These are phyloP conservation scores for Eledone cirrhosa DNA, from an alignment of 2,888 invertebrate species.

Conservation along the genomic window DNA sequence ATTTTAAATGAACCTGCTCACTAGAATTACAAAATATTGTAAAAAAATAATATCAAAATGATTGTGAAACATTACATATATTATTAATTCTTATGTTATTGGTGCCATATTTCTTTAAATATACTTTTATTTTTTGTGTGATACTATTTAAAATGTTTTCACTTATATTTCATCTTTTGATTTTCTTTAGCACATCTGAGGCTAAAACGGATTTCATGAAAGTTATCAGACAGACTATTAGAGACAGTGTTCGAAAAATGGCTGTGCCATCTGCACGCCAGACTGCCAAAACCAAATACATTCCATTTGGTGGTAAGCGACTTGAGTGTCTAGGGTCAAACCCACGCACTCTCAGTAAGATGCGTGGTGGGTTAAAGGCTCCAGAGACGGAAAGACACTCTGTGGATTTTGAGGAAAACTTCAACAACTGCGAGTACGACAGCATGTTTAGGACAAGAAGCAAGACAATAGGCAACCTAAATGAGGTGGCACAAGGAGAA, in stretches of 20 bases:
- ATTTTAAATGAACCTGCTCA: no score
- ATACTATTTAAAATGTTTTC: no score
- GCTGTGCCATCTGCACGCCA: slow-evolving; percentile 76
- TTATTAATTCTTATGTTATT: no score
- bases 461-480: slow-evolving; percentile 85
- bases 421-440: slow-evolving; percentile 69
- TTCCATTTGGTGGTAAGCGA: slow-evolving; percentile 49
- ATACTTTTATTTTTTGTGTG: no score
- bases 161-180: slow-evolving; percentile 14
- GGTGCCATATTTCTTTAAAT: no score
- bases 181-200: slow-evolving; percentile 81
- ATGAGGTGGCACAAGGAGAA: slow-evolving; percentile 70
- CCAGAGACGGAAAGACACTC: slow-evolving; percentile 59
- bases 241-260: slow-evolving; percentile 97
- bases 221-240: slow-evolving; percentile 95
- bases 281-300: slow-evolving; percentile 43
- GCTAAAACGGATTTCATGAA: slow-evolving; percentile 96
- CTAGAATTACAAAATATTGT: no score
- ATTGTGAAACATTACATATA: no score
- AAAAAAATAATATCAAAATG: no score
- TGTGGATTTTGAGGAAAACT: slow-evolving; percentile 82
- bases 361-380: slow-evolving; percentile 39
- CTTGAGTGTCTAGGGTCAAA: slow-evolving; percentile 42
- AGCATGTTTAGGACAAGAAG: slow-evolving; percentile 80
- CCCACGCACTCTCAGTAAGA: slow-evolving; percentile 44